Conservation (phyloP, 1,140 invertebrate species). For the Pararge aegeria region DNA sequence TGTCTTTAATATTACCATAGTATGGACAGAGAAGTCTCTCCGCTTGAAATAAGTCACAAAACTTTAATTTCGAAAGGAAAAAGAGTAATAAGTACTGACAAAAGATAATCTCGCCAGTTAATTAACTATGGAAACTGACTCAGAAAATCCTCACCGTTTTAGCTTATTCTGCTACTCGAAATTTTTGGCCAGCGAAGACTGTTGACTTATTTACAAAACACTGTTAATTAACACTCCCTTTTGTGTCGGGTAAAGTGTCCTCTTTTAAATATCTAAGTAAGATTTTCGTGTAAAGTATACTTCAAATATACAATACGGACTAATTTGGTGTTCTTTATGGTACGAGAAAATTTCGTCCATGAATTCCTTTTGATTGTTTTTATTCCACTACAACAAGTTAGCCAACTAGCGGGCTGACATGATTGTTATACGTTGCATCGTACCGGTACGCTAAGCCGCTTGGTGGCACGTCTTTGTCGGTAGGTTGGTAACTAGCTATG, state of each 20-base stretch:
- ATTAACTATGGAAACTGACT: not conserved
- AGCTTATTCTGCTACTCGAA: constrained; percentile 5
- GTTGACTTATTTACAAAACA: constrained; percentile 14
- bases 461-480: too few species aligned
- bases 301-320: not conserved
- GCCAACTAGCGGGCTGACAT: too few species aligned
- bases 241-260: not conserved
- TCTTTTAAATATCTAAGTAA: not conserved
- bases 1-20: too few species aligned
- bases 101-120: not conserved
- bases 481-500: too few species aligned
- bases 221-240: constrained; percentile 6
- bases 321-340: not conserved
- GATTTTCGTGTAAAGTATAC: not conserved
- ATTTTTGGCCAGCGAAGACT: constrained; percentile 8
- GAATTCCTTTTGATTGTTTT: too few species aligned
- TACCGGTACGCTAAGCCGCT: too few species aligned
- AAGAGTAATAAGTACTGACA: not conserved
- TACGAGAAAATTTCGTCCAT: too few species aligned
- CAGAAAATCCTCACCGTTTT: not conserved
- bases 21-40: too few species aligned
- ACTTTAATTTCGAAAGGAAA: not conserved
- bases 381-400: too few species aligned
- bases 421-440: too few species aligned
- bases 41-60: not conserved